Evolutionary conservation across 2,888 invertebrate genomes (phyloP), one percentile per base, ranked within the genome.

Genomic region (Julus scanicus): DNA sequence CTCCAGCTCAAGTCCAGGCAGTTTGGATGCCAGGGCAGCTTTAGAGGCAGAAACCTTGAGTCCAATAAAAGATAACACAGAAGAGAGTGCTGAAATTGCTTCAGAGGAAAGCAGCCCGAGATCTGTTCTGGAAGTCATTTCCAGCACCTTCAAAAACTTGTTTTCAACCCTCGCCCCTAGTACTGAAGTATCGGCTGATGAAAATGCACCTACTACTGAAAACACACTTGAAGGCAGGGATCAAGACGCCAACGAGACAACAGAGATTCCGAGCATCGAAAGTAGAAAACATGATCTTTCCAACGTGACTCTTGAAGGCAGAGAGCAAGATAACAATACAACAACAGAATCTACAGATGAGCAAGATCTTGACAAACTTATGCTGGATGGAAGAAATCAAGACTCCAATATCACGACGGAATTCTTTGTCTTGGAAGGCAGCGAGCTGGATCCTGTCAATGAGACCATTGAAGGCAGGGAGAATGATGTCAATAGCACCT

Each of bases 61-160:
- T 29, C 71, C 71, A 71, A 29, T 71, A 71, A 29, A n/a, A 11
- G 13, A 71, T 71, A 29, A n/a, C 29, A 29, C 29, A 29, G 71
- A 71, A 29, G 71, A 71, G 11, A 71, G 71, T 71, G 71, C 71
- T 71, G 29, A 71, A 71, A 71, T 71, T 29, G 29, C 29, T 71
- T 71, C 71, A 11, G 71, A 71, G 3, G 71, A 29, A 71, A 71
- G 29, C 29, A 71, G 71, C 71, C 71, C 29, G 11, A 29, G 29
- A 49, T 85, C 85, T 39, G 85, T 85, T 44, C 85, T 85, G 40
- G 85, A 85, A 49, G 20, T 44, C 85, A 85, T 85, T 49, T 85
- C 85, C 85, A 85, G 44, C 2, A 85, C 85, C 40, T 48, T 85
- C 40, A 85, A 49, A 40, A 49, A n/a, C 49, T n/a, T 85, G 8